Conservation (phyloP, 2,888 invertebrate species). For the Masnerella sp. region DNA sequence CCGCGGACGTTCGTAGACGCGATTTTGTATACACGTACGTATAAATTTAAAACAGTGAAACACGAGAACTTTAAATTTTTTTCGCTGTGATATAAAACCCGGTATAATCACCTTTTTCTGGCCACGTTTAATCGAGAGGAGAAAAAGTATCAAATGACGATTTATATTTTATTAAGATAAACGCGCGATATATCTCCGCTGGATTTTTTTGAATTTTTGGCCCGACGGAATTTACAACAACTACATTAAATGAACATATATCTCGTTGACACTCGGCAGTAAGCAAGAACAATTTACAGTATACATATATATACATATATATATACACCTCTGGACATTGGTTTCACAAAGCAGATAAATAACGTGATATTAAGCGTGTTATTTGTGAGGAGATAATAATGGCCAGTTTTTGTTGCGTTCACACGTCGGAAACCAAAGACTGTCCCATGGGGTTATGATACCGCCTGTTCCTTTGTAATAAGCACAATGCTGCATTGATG, state of each 20-base stretch:
- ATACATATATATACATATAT: too few species aligned
- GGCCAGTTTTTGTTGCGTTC: slow-evolving; percentile 20
- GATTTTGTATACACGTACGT: slow-evolving; percentile 20
- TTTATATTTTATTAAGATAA: slow-evolving; percentile 7
- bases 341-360: slow-evolving; percentile 26
- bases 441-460: slow-evolving; percentile 54
- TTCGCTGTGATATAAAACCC: slow-evolving; percentile 33
- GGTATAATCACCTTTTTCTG: slow-evolving; percentile 29
- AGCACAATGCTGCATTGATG: slow-evolving; percentile 71
- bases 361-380: slow-evolving; percentile 32
- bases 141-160: slow-evolving; percentile 46
- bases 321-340: background rate
- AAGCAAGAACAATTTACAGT: slow-evolving; percentile 20
- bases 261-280: slow-evolving; percentile 10
- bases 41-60: slow-evolving; percentile 40
- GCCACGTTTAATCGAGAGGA: slow-evolving; percentile 14
- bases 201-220: background rate
- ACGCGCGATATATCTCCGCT: too few species aligned
- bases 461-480: slow-evolving; percentile 57
- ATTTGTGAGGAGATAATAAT: slow-evolving; percentile 33
- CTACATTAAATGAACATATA: slow-evolving; percentile 27
- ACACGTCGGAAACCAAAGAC: slow-evolving; percentile 30
- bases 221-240: slow-evolving; percentile 3
- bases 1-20: slow-evolving; percentile 32
- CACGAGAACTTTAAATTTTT: slow-evolving; percentile 45